Percentiles rank a stretch among this genome's conserved stretches.
phyloP scores from a whole-genome alignment of 2,113 vertebrate species.

The Crotophaga sulcirostris region DNA sequence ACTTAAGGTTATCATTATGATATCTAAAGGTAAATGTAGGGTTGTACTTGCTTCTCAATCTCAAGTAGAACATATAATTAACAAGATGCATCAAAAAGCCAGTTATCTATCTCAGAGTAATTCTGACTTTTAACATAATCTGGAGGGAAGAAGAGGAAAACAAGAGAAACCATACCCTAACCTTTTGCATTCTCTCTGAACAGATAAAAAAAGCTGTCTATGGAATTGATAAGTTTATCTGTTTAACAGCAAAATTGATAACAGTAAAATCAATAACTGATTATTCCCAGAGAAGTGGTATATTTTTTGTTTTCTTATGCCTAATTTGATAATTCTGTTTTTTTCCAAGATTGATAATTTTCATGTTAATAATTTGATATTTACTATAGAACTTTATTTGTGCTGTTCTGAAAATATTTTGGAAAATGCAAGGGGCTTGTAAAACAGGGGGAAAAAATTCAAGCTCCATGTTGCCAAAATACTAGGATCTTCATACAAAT shows the following conservation, averaged over 20 bases:
- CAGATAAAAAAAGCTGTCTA: background rate
- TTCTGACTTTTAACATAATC: background rate
- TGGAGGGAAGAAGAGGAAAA: background rate
- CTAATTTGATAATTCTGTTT: background rate
- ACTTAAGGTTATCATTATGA: background rate
- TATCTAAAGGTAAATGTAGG: background rate
- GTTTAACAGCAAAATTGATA: background rate
- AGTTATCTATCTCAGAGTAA: background rate
- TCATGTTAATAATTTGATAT: background rate
- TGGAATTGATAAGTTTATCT: background rate
- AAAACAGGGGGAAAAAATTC: background rate
- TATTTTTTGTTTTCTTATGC: background rate
- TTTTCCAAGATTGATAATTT: background rate
- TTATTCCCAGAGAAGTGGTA: background rate
- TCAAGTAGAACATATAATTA: background rate
- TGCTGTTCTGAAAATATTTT: background rate
- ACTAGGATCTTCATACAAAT: background rate
- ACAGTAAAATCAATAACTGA: background rate
- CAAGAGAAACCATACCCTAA: background rate
- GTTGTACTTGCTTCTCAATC: background rate
- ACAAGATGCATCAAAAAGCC: background rate
- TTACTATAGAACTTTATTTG: background rate
- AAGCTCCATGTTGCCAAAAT: background rate
- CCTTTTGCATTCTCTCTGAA: background rate
- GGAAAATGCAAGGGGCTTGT: background rate